phyloP scores from a whole-genome alignment of 2,113 vertebrate genomes.

The Cephalopterus ornatus region DNA sequence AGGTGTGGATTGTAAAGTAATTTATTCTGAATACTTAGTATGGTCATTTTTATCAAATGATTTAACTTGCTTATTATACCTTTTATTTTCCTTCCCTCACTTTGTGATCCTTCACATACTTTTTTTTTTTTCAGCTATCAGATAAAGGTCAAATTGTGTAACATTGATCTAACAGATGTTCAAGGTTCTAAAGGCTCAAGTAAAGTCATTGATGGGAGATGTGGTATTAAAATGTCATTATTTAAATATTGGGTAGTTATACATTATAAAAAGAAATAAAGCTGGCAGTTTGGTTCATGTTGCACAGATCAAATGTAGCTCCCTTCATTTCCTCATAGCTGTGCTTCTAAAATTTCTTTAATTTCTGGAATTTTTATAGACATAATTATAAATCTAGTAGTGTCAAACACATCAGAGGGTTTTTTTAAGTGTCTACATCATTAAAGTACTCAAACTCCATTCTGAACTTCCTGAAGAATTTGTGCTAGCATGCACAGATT shows the following conservation, averaged over 20 bases:
- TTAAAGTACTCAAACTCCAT: not conserved
- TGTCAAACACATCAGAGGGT: not conserved
- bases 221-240: not conserved
- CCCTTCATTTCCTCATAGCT: not conserved
- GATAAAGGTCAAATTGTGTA: not conserved
- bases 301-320: not conserved
- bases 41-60: not conserved
- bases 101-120: not conserved
- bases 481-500: not conserved
- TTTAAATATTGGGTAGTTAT: not conserved
- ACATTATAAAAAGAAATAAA: not conserved
- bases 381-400: not conserved
- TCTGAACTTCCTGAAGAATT: not conserved
- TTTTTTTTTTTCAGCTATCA: not conserved
- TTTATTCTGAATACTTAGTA: not conserved
- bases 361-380: not conserved
- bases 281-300: not conserved
- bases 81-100: not conserved
- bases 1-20: not conserved
- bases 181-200: not conserved
- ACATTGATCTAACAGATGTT: not conserved
- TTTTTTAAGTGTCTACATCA: not conserved
- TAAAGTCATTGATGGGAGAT: not conserved
- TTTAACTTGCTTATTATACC: not conserved
- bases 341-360: not conserved